A percentile compares a stretch with the other conserved stretches of the same genome.
phyloP scores from a whole-genome alignment of 2,888 invertebrate genomes.

The Hermaeophaga mercurialis region DNA sequence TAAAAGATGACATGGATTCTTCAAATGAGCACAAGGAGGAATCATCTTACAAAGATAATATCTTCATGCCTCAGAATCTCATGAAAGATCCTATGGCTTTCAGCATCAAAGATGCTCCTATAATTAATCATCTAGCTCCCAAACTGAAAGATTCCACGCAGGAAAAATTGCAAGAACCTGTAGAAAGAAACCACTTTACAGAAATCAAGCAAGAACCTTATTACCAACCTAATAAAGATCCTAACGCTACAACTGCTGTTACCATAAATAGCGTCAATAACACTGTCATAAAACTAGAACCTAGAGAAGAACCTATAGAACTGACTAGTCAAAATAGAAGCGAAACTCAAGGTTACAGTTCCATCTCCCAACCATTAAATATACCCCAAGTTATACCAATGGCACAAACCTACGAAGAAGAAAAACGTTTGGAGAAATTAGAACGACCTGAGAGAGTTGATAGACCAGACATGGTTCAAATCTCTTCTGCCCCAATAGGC shows the following conservation, averaged over 20 bases:
- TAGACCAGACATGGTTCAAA: constrained; percentile 52
- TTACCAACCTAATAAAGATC: constrained; percentile 38
- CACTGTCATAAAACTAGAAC: constrained; percentile 54
- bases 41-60: constrained; percentile 25
- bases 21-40: constrained; percentile 48
- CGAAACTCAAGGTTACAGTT: constrained; percentile 34
- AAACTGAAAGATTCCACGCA: constrained; percentile 47
- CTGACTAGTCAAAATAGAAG: constrained; percentile 49
- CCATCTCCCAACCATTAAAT: constrained; percentile 50
- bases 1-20: constrained; percentile 53
- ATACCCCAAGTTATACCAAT: constrained; percentile 53
- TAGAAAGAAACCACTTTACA: constrained; percentile 49
- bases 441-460: constrained; percentile 44
- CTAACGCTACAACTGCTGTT: constrained; percentile 35
- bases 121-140: constrained; percentile 42
- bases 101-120: constrained; percentile 49
- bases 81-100: constrained; percentile 48
- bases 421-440: constrained; percentile 45
- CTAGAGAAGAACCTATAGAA: constrained; percentile 56
- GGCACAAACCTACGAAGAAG: constrained; percentile 49
- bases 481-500: constrained; percentile 56
- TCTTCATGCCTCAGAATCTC: constrained; percentile 48
- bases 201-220: constrained; percentile 47
- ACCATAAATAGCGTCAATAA: constrained; percentile 35
- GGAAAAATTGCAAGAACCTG: constrained; percentile 48